phyloP scores from a whole-genome alignment of 2,113 vertebrate species.

The Erinaceus europaeus region DNA sequence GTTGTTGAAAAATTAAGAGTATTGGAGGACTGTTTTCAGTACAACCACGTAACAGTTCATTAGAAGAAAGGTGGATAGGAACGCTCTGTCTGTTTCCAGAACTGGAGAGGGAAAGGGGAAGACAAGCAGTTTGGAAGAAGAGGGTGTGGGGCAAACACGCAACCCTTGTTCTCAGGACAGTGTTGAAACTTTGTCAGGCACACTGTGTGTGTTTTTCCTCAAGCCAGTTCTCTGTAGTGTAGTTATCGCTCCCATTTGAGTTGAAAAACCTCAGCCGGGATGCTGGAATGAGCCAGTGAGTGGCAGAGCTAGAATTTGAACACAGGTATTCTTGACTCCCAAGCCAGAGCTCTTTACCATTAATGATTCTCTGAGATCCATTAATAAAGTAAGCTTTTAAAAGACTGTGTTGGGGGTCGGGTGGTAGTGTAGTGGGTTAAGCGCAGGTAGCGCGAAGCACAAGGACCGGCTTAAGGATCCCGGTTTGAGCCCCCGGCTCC shows the following conservation, averaged over 20 bases:
- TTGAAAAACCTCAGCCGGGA: constrained; percentile 27
- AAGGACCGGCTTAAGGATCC: no score
- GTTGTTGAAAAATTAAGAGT: no score
- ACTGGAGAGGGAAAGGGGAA: not conserved
- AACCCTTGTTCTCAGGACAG: not conserved
- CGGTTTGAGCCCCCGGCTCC: no score
- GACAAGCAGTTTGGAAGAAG: not conserved
- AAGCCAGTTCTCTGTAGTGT: not conserved
- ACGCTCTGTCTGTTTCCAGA: no score
- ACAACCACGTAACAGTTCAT: no score
- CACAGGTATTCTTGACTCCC: constrained; percentile 10
- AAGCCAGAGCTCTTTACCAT: not conserved
- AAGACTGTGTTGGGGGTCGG: no score
- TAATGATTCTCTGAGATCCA: not conserved
- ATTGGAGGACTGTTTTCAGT: no score
- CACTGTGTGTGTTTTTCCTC: not conserved
- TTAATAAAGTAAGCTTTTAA: constrained; percentile 47
- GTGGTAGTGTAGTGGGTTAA: no score
- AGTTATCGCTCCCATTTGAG: not conserved
- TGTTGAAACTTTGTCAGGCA: not conserved
- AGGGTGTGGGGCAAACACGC: not conserved
- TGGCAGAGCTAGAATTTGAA: constrained; percentile 12
- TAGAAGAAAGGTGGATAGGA: no score
- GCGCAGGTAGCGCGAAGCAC: no score
- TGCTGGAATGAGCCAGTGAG: no score